These are phyloP conservation scores for Dicyrtoma fusca DNA, from an alignment of 2,888 invertebrate species.

Conservation along the genomic window DNA sequence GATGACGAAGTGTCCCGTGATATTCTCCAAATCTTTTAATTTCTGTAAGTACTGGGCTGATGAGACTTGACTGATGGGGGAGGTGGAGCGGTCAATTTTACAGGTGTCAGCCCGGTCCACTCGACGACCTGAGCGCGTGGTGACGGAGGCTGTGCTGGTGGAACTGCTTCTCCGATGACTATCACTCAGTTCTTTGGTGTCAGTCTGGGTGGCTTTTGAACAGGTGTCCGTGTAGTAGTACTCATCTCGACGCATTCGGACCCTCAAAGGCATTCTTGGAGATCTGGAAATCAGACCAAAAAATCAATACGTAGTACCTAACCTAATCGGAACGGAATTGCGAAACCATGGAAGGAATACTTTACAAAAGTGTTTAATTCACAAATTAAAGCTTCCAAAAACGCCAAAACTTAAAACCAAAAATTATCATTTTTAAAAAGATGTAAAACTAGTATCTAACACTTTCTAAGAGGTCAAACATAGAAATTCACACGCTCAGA, in stretches of 20 bases:
- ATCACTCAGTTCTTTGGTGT: neutral
- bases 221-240: slow-evolving; percentile 33
- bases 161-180: neutral
- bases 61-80: slow-evolving; percentile 12
- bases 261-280: slow-evolving; percentile 26
- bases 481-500: too few species aligned
- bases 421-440: too few species aligned
- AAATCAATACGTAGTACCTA: neutral
- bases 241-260: slow-evolving; percentile 37
- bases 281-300: neutral
- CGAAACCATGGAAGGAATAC: too few species aligned
- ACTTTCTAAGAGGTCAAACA: too few species aligned
- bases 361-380: too few species aligned
- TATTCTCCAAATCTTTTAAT: slow-evolving; percentile 54
- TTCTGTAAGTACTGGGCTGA: slow-evolving; percentile 35
- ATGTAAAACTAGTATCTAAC: too few species aligned
- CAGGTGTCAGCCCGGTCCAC: neutral
- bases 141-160: neutral
- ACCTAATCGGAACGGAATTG: too few species aligned
- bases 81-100: slow-evolving; percentile 29
- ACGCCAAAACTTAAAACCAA: too few species aligned
- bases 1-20: slow-evolving; percentile 54
- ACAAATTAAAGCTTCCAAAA: too few species aligned
- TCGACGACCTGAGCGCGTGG: slow-evolving; percentile 2
- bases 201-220: slow-evolving; percentile 35